These are phyloP conservation scores for Trichogramma dendrolimi DNA, from an alignment of 2,888 invertebrate genomes.

Conservation along the genomic window DNA sequence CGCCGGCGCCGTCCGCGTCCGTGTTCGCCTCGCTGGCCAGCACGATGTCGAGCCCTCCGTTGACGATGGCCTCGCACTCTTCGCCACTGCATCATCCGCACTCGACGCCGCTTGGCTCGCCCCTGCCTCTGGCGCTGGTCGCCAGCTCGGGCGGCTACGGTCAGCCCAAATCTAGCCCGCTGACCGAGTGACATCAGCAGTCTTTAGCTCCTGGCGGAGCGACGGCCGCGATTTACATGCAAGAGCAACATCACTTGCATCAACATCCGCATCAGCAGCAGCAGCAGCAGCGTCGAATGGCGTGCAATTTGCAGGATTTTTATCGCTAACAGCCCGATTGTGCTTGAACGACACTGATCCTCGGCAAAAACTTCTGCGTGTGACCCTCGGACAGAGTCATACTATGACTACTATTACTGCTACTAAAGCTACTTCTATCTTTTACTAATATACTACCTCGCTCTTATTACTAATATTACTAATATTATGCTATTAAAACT, in stretches of 20 bases:
- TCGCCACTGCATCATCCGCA: slow-evolving; percentile 43
- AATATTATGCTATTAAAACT: no score
- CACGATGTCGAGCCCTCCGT: slow-evolving; percentile 56
- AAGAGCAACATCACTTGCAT: slow-evolving; percentile 40
- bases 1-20: slow-evolving; percentile 57
- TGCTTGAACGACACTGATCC: no score
- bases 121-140: slow-evolving; percentile 46
- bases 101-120: slow-evolving; percentile 45
- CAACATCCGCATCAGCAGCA: slow-evolving; percentile 30
- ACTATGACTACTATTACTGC: no score
- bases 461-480: no score
- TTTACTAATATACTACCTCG: no score
- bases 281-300: slow-evolving; percentile 34
- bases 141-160: slow-evolving; percentile 45
- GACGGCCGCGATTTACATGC: slow-evolving; percentile 30
- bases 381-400: no score
- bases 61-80: slow-evolving; percentile 56
- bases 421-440: no score
- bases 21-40: slow-evolving; percentile 60
- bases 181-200: slow-evolving; percentile 48
- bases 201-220: slow-evolving; percentile 7
- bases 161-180: slow-evolving; percentile 40
- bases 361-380: no score
- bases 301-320: slow-evolving; percentile 50
- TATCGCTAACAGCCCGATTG: slow-evolving; percentile 40